Base-by-base conservation (phyloP, 1,140 invertebrate species). In the Popillia japonica region DNA sequence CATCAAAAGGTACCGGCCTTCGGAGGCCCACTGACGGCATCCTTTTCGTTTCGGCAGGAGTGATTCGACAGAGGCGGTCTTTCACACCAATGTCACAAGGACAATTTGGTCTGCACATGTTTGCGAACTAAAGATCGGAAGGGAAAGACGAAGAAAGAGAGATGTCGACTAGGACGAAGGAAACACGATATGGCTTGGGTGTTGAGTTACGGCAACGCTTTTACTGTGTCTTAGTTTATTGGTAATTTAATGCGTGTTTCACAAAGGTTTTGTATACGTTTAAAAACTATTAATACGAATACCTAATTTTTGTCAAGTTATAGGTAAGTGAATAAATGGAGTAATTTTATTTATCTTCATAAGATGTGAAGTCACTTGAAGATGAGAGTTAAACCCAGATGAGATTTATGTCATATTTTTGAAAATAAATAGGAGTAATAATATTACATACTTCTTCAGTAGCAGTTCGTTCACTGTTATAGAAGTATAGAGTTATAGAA, bases 61-160 rank as follows among this genome's bases (percentile, higher is more conserved):
- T 17, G 40, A 73, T 34, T 41, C 40, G 23, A 27, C 27, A 73
- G 72, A 42, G 72, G 72, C 72, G 72, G 72, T 73, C 34, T 41
- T 73, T 73, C 72, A 73, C 72, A 42, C 72, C 72, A 73, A 73
- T 42, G 34, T 73, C 72, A 73, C 72, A 73, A 73, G 72, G 72
- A 73, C 72, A 73, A 73, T 73, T 73, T 73, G 72, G 72, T 73
- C 72, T 20, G 72, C 72, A 73, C 72, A 73, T 73, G 72, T 73
- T 73, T 73, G 27, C 72, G 40, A 42, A 73, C 23, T 64, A 20
- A 8, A 27, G n/a, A n/a, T n/a, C 61, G 61, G 22, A 64, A n/a
- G 61, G 44, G 17, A n/a, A 14, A 48, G 44, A n/a, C 44, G 8
- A 48, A 48, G 44, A 48, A 48, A 48, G 17, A 48, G 44, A 48